Evolutionary conservation across 2,888 invertebrate genomes (phyloP).

Genomic region (Nesidiocoris tenuis): DNA sequence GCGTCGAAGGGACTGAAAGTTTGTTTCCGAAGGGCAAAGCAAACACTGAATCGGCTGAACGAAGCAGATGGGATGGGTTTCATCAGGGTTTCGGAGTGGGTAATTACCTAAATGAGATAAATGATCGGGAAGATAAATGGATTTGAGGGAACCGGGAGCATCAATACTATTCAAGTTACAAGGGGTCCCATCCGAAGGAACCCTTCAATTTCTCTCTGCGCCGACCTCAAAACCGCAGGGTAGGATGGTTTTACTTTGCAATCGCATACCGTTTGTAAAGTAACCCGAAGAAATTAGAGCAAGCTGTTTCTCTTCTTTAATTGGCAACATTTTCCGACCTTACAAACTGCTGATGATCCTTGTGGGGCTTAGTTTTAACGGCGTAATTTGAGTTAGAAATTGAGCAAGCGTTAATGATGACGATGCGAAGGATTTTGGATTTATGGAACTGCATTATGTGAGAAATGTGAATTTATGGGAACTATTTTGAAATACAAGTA

Average conservation of each 20-base stretch:
- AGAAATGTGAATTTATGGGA: too few relatives aligned
- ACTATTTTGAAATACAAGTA: too few relatives aligned
- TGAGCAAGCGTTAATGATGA: too few relatives aligned
- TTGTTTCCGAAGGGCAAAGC: neutral
- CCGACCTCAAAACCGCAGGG: neutral
- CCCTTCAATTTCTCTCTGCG: neutral
- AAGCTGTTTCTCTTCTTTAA: neutral
- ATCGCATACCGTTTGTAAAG: neutral
- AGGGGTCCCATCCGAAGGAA: neutral
- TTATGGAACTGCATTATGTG: too few relatives aligned
- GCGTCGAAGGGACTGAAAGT: neutral
- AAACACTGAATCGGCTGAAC: neutral
- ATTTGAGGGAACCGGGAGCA: constrained; percentile 8
- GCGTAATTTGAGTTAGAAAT: too few relatives aligned
- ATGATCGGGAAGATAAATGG: constrained; percentile 28
- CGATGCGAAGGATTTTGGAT: too few relatives aligned
- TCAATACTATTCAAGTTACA: constrained; percentile 30
- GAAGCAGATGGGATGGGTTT: neutral
- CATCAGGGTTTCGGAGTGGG: constrained; percentile 3
- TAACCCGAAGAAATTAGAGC: neutral
- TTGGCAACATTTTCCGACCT: neutral
- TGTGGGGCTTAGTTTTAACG: too few relatives aligned
- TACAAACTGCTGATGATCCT: neutral
- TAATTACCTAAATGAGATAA: constrained; percentile 34
- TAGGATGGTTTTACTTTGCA: neutral